Base-by-base conservation (phyloP, 2,797 vertebrate genomes). In the Tolypeutes matacus region DNA sequence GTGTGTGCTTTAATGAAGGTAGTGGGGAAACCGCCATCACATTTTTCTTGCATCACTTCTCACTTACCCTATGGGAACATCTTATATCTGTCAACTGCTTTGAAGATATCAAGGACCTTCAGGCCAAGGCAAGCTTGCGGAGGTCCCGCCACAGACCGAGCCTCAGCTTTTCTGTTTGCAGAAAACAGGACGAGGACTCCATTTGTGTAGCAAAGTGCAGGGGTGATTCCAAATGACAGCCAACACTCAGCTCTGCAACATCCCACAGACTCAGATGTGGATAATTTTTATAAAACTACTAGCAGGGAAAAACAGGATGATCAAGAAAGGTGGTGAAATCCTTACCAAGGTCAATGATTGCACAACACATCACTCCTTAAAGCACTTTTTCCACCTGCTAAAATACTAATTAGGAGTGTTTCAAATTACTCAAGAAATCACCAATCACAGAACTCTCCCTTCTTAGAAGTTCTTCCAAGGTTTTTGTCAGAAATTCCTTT, bases 401-500 rank as follows among this genome's bases (percentile, higher is more conserved):
- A 65, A 94, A 91, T 60, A 92, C 86, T 96, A 78, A 17, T 58
- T 42, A 88, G 60, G 58, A 91, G 51, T 76, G 67, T 88, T 94
- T 88, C 58, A 70, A 89, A 76, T 90, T 83, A 81, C 67, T 92
- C 76, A 29, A 93, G 73, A 92, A 82, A 80, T 93, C 78, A 93
- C 85, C 95, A 94, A 88, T 39, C 60, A 78, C 92, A 65, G 70
- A 80, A 92, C 51, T 67, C 87, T 87, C n/a, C 72, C 82, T 91
- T 88, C 76, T 89, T 51, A 83, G 29, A 76, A 60, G 62, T 85
- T 95, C 64, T 90, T 95, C 88, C 94, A 93, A 64, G 10, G 69
- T 91, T 97, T 94, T 80, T 75, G 67, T 96, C 73, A 92, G 80
- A 96, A 95, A 88, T 90, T 96, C 95, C 73, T 93, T 73, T 89